These are phyloP conservation scores for Oxyscelio sp. DNA, from an alignment of 2,888 invertebrate genomes.

Conservation along the genomic window DNA sequence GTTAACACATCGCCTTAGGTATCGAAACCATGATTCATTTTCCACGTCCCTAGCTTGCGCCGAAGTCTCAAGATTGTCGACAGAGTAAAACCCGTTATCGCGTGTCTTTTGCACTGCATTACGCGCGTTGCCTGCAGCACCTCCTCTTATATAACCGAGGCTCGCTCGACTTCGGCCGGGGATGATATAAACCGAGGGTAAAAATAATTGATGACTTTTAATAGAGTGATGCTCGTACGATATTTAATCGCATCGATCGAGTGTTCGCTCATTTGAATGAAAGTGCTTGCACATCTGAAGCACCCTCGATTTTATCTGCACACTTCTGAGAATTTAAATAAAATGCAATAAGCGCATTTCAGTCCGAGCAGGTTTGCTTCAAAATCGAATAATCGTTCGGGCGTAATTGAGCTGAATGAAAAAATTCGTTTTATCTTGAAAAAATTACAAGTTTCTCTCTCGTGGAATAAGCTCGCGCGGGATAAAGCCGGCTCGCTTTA, in stretches of 20 bases:
- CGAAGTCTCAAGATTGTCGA: conserved; percentile 66
- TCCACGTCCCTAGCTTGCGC: conserved; percentile 47
- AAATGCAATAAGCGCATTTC: conserved; percentile 15
- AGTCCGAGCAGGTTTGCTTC: not conserved
- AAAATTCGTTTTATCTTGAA: conserved; percentile 41
- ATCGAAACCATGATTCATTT: conserved; percentile 72
- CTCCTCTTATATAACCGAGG: conserved; percentile 63
- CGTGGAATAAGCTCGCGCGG: not conserved
- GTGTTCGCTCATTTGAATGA: not conserved
- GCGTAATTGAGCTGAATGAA: conserved; percentile 37
- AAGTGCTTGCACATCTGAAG: not conserved
- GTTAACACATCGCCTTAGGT: conserved; percentile 72
- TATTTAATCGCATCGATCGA: conserved; percentile 44
- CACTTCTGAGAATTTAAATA: conserved; percentile 43
- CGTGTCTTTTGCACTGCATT: conserved; percentile 74
- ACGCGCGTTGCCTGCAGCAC: conserved; percentile 66
- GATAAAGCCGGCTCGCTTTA: conserved; percentile 32
- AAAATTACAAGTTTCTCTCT: conserved; percentile 38
- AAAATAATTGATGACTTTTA: conserved; percentile 64
- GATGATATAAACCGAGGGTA: conserved; percentile 54
- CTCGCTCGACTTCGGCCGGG: conserved; percentile 48
- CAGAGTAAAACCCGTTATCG: conserved; percentile 74
- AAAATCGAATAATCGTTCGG: conserved; percentile 36
- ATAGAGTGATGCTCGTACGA: conserved; percentile 48
- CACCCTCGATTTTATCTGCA: not conserved